These are phyloP conservation scores for Conopomorpha cramerella DNA, from an alignment of 1,140 invertebrate species.

Conservation along the genomic window DNA sequence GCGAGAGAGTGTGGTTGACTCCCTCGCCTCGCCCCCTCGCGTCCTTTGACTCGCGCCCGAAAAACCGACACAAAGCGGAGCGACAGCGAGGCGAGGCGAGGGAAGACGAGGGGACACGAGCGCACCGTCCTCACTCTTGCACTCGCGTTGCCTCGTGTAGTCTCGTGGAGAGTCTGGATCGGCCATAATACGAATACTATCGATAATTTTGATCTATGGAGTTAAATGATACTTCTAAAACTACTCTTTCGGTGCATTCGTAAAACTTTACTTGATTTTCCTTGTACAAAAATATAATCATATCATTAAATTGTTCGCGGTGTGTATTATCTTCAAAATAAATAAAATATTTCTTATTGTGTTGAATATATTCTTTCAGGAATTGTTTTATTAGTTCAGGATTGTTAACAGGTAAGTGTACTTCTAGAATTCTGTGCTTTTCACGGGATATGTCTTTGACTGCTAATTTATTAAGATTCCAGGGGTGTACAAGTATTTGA, in stretches of 20 bases:
- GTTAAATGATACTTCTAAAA: too few relatives aligned
- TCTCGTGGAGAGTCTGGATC: too few relatives aligned
- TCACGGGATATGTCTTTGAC: not conserved
- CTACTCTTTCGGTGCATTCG: conserved; percentile 5
- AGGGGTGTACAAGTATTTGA: conserved; percentile 5
- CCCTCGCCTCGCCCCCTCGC: too few relatives aligned
- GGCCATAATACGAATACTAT: too few relatives aligned
- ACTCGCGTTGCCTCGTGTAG: too few relatives aligned
- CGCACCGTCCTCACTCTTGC: too few relatives aligned
- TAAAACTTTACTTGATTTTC: not conserved
- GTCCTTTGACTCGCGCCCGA: too few relatives aligned
- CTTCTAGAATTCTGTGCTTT: conserved; percentile 7
- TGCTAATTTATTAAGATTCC: conserved; percentile 5
- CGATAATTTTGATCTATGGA: too few relatives aligned
- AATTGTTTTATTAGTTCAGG: conserved; percentile 4
- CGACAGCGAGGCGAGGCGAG: too few relatives aligned
- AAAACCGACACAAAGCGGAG: too few relatives aligned
- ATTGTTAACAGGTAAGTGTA: conserved; percentile 1
- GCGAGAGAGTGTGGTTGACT: too few relatives aligned
- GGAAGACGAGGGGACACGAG: too few relatives aligned
- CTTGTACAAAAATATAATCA: conserved; percentile 1
- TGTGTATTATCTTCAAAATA: conserved; percentile 2
- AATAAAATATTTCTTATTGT: conserved; percentile 7
- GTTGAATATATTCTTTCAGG: conserved; percentile 4
- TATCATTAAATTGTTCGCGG: conserved; percentile 1